Evolutionary conservation across 2,888 invertebrate genomes (phyloP).

Genomic region (Callyntrura guangdongensis): DNA sequence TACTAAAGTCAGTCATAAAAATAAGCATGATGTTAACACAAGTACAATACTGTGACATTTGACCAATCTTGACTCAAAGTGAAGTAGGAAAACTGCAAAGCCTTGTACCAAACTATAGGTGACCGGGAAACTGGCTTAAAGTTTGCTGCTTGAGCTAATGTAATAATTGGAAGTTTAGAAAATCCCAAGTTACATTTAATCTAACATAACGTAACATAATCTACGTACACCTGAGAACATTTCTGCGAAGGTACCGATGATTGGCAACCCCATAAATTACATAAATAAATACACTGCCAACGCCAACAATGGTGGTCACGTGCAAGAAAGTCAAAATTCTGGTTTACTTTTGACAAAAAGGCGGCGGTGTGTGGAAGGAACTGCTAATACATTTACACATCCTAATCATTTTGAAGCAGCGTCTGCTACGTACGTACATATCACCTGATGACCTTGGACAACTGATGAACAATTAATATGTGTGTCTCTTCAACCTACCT

Average conservation of each 20-base stretch:
- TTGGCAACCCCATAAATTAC: slow-evolving; percentile 70
- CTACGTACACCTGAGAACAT: no score
- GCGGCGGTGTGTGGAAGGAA: slow-evolving; percentile 59
- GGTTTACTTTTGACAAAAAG: slow-evolving; percentile 75
- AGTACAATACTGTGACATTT: neutral
- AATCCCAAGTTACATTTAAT: no score
- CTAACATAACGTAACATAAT: no score
- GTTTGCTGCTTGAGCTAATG: neutral
- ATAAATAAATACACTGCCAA: slow-evolving; percentile 49
- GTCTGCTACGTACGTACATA: slow-evolving; percentile 15
- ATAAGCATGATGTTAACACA: neutral
- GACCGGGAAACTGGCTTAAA: neutral
- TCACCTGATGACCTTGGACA: slow-evolving; percentile 76
- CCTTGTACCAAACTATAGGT: no score
- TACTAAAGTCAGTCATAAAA: neutral
- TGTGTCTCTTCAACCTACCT: slow-evolving; percentile 57
- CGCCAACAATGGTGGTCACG: slow-evolving; percentile 68
- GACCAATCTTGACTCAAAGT: no score
- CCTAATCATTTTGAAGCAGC: slow-evolving; percentile 61
- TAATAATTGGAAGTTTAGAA: no score
- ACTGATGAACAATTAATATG: slow-evolving; percentile 71
- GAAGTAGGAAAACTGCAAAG: no score
- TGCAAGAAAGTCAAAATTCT: slow-evolving; percentile 79
- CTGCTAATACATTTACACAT: slow-evolving; percentile 23
- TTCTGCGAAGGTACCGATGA: neutral